phyloP scores from a whole-genome alignment of 2,113 vertebrate genomes.

The Pterophyllum scalare region DNA sequence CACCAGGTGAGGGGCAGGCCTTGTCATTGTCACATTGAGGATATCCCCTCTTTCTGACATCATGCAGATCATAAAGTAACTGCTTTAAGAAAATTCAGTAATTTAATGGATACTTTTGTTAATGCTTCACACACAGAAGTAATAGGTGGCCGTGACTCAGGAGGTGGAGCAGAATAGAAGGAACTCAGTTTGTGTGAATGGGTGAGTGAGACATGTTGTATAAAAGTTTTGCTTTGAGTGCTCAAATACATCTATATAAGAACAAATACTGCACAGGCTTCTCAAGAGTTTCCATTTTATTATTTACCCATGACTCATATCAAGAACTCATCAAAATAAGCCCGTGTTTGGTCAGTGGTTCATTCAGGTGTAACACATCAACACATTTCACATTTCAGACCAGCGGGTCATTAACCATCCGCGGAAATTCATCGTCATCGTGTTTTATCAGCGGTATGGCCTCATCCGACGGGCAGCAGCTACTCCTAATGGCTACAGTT shows the following conservation, averaged over 20 bases:
- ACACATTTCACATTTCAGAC: conserved; percentile 1
- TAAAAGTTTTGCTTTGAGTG: too few species aligned
- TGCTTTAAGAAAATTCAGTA: neutral
- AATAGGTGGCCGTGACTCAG: too few species aligned
- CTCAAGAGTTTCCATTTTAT: neutral
- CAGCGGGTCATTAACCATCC: neutral
- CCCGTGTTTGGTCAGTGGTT: neutral
- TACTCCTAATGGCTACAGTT: neutral
- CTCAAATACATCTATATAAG: too few species aligned
- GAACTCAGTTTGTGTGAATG: too few species aligned
- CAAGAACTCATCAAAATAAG: neutral
- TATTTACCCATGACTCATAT: conserved; percentile 6
- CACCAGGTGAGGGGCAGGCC: neutral
- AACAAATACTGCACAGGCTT: neutral
- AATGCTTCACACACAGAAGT: neutral
- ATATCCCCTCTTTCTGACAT: neutral
- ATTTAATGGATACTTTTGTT: neutral
- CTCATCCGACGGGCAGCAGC: neutral
- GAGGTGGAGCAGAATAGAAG: too few species aligned
- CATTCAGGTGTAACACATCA: neutral
- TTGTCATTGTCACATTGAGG: too few species aligned
- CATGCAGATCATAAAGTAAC: neutral
- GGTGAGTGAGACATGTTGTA: too few species aligned
- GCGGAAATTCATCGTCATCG: neutral
- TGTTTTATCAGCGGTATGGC: neutral